Base-by-base conservation (phyloP, 2,797 vertebrate genomes). In the Rhodeus uyekii region DNA sequence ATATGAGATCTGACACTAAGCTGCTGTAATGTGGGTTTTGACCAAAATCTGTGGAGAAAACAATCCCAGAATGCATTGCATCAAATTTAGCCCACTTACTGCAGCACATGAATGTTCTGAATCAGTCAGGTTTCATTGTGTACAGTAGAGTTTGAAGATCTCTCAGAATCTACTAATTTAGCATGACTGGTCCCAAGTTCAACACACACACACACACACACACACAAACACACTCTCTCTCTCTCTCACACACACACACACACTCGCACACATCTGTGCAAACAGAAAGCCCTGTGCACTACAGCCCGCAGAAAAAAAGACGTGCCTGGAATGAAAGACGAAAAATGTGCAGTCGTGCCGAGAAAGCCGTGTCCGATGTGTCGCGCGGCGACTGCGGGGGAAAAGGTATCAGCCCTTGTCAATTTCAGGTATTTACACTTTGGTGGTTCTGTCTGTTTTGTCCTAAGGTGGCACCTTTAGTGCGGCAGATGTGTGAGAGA, bases 391-490 rank as follows among this genome's bases (percentile, higher is more conserved):
- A n/a, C 39, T 19, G 32, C 84, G 22, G 19, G 24, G 72, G 88
- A 91, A 91, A 93, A 92, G 87, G 89, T 91, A 93, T 92, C 88
- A 87, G 78, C 89, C 18, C 64, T 91, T 91, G 92, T 92, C 94
- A 93, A 88, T 94, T 91, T 94, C 89, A 91, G 90, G 95, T 94
- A 93, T 94, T 96, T 95, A 93, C 95, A 95, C 94, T 94, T 96
- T 94, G 95, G 71, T 95, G 95, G 96, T 95, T 96, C 92, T 86
- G 94, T 94, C 92, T 95, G 92, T 96, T 94, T 94, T 93, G 94
- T 92, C 96, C 96, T 5, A 93, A 93, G 96, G 97, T 96, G 94
- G 92, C 94, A 98, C 97, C 97, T 96, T 95, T 95, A 96, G 95
- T 93, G 95, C 93, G 96, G 96, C 97, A 98, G 97, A 97, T 98